These are phyloP conservation scores for Linepithema humile DNA, from an alignment of 1,140 invertebrate genomes.

Conservation along the genomic window DNA sequence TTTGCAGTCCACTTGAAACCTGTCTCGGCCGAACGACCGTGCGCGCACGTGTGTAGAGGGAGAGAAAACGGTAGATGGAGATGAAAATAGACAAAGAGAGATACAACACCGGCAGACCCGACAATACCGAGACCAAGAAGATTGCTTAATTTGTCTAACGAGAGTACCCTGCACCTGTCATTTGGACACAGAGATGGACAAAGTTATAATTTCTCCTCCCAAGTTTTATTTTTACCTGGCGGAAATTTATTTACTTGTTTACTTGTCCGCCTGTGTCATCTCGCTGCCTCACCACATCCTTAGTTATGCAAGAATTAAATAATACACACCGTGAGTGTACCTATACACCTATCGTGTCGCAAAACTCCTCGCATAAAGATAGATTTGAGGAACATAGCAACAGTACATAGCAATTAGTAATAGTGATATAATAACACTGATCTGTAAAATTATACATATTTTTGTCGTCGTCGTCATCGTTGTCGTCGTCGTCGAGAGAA, in stretches of 20 bases:
- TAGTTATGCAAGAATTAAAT: constrained; percentile 30
- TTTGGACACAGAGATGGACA: constrained; percentile 70
- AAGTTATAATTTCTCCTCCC: constrained; percentile 29
- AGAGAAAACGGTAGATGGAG: constrained; percentile 57
- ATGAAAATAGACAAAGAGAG: constrained; percentile 52
- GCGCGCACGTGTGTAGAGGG: constrained; percentile 28
- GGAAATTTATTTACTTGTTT: constrained; percentile 43
- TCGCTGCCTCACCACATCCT: constrained; percentile 31
- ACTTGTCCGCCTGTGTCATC: constrained; percentile 28
- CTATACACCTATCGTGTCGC: neutral
- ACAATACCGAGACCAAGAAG: constrained; percentile 66
- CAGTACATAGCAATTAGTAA: neutral
- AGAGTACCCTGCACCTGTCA: constrained; percentile 77
- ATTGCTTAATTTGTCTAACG: constrained; percentile 79
- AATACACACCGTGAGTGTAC: constrained; percentile 3
- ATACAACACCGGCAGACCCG: constrained; percentile 54
- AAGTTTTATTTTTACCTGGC: constrained; percentile 9
- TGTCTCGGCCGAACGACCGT: constrained; percentile 74
- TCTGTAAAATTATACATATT: neutral
- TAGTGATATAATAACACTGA: no score
- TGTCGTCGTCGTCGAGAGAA: no score
- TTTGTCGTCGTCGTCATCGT: no score
- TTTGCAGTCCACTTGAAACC: constrained; percentile 76
- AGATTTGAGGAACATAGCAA: no score
- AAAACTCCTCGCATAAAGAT: neutral